Conservation (phyloP, 2,888 invertebrate species). For the Chalcis sispes region DNA sequence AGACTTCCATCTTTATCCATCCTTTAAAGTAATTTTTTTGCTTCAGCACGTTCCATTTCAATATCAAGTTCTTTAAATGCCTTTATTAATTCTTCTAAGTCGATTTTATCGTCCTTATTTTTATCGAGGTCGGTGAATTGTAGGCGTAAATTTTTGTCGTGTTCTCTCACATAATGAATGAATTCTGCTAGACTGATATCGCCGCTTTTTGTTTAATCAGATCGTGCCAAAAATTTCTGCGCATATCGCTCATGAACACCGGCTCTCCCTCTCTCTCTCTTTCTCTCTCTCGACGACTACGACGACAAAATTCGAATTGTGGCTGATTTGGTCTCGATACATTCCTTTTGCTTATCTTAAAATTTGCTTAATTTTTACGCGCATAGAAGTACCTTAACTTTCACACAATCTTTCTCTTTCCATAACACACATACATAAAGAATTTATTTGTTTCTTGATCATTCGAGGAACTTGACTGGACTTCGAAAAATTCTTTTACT, state of each 20-base stretch:
- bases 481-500: slow-evolving; percentile 15
- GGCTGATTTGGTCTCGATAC: slow-evolving; percentile 35
- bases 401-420: not conserved
- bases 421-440: not conserved
- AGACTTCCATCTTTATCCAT: slow-evolving; percentile 98
- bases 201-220: slow-evolving; percentile 90
- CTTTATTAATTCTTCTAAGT: slow-evolving; percentile 92
- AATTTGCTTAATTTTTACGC: not conserved
- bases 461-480: slow-evolving; percentile 40
- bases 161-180: slow-evolving; percentile 95
- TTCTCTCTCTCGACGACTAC: slow-evolving; percentile 10
- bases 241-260: too few species aligned
- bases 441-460: slow-evolving; percentile 6
- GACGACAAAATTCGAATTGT: slow-evolving; percentile 20
- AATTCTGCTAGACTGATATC: slow-evolving; percentile 95
- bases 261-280: too few species aligned
- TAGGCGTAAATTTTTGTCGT: slow-evolving; percentile 94
- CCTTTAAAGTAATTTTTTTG: slow-evolving; percentile 90
- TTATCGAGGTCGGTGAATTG: slow-evolving; percentile 96
- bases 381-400: not conserved
- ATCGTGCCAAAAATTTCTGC: slow-evolving; percentile 92
- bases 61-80: slow-evolving; percentile 97
- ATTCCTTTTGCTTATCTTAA: slow-evolving; percentile 4
- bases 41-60: slow-evolving; percentile 90
- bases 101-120: slow-evolving; percentile 97